Evolutionary conservation across 1,140 invertebrate species (phyloP).

Genomic region (Lineus longissimus): DNA sequence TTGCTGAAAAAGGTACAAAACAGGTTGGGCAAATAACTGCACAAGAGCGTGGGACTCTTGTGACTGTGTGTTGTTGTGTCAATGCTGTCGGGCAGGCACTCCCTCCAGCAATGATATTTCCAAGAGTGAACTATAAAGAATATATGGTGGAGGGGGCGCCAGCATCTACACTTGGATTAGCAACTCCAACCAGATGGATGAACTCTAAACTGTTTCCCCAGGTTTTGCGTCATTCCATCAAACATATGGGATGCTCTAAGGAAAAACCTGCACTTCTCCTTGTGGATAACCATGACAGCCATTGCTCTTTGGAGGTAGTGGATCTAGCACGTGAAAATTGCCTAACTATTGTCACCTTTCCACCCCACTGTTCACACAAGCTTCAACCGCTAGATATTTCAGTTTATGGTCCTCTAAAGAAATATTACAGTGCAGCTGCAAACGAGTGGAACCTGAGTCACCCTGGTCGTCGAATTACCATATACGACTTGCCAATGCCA

Average conservation of each 20-base stretch:
- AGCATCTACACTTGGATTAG: conserved; percentile 44
- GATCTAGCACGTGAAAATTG: neutral
- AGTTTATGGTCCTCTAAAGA: conserved; percentile 2
- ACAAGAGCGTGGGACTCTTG: conserved; percentile 48
- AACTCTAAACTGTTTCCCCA: conserved; percentile 33
- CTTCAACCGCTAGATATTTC: conserved; percentile 4
- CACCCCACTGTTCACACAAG: conserved; percentile 2
- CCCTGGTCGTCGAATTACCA: neutral
- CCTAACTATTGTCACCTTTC: neutral
- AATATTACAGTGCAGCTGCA: neutral
- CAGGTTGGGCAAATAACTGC: conserved; percentile 53
- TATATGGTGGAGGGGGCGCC: conserved; percentile 52
- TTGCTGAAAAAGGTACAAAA: conserved; percentile 47
- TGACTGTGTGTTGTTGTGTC: conserved; percentile 47
- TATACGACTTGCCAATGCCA: conserved; percentile 3
- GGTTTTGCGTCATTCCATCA: conserved; percentile 52
- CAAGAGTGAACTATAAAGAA: conserved; percentile 45
- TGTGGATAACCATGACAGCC: conserved; percentile 39
- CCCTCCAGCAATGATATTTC: conserved; percentile 54
- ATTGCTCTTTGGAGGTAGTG: conserved; percentile 19
- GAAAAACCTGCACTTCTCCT: conserved; percentile 15
- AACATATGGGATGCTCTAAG: conserved; percentile 25
- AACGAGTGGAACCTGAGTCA: neutral
- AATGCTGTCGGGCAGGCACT: conserved; percentile 51
- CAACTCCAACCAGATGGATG: conserved; percentile 44